These are phyloP conservation scores for Cerastis rubricosa DNA, from an alignment of 2,888 invertebrate species.

Conservation along the genomic window DNA sequence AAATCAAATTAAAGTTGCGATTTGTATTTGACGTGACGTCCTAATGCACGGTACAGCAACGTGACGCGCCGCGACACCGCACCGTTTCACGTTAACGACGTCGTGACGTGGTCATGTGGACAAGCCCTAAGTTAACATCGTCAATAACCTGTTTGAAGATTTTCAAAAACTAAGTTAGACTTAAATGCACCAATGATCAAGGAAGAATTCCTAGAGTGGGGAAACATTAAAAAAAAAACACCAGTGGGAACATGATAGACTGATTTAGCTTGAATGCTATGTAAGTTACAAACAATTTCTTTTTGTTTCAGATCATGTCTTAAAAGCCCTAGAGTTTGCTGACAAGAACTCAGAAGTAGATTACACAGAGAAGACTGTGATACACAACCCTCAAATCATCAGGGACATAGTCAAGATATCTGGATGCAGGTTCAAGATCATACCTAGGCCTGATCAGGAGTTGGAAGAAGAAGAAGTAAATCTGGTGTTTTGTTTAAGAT, in stretches of 20 bases:
- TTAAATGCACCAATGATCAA: too few species aligned
- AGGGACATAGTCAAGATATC: conserved; percentile 93
- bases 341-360: conserved; percentile 89
- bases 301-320: conserved; percentile 91
- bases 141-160: background rate
- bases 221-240: background rate
- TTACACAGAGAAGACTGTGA: conserved; percentile 89
- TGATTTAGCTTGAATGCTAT: background rate
- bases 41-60: too few species aligned
- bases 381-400: conserved; percentile 92
- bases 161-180: background rate
- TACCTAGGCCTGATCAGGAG: conserved; percentile 87
- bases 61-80: too few species aligned
- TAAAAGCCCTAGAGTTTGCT: conserved; percentile 92
- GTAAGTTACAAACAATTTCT: background rate
- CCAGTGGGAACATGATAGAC: background rate
- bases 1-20: too few species aligned
- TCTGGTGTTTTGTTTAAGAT: background rate
- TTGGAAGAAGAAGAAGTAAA: conserved; percentile 80
- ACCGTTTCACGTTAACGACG: too few species aligned
- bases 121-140: too few species aligned
- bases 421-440: conserved; percentile 91
- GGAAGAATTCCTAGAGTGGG: too few species aligned
- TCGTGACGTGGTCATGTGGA: too few species aligned
- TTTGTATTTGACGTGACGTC: too few species aligned